Evolutionary conservation across 2,888 invertebrate genomes (phyloP), one percentile per base, ranked within the genome.

Genomic region (Melolontha melolontha): DNA sequence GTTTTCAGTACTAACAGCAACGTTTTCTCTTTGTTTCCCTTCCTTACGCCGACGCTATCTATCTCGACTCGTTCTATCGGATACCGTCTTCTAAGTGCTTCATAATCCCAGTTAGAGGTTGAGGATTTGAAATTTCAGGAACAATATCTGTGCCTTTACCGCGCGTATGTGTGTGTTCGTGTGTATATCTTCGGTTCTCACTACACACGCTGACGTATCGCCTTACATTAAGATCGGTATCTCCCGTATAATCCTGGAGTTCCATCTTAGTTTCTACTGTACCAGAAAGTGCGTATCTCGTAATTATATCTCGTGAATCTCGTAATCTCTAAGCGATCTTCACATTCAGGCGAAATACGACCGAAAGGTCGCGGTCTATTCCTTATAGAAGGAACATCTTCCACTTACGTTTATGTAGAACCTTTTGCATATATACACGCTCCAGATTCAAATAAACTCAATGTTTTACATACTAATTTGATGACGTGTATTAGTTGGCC

Each of bases 141-240:
- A 34, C 59, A 62, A 62, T 47, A 57, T 57, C 57, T 42, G 41
- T 22, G 17, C 34, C 6, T 34, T 8, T 22, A 42, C 22, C 17
- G 57, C 27, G 42, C 41, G 12, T 12, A 29, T 44, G 59, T 62
- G 59, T 47, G 57, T 42, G 27, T 27, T 41, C 27, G 59, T 62
- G 59, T 47, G 12, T 6, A 34, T 39, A 17, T 34, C 47, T 62
- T 47, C 27, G 59, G 59, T 14, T 59, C 29, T 29, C 22, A 22
- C 27, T 6, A 12, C 29, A 27, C 27, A 14, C 22, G 59, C 73
- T 74, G 70, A 74, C 75, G 74, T 76, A 77, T 76, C 75, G 75
- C 75, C 67, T 68, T 74, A 77, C 76, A 77, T 78, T 78, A 76
- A 77, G 78, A 79, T 79, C 72, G 77, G 14, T 62, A 62, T 62